These are phyloP conservation scores for Passer domesticus DNA, from an alignment of 2,113 vertebrate genomes.

Conservation along the genomic window DNA sequence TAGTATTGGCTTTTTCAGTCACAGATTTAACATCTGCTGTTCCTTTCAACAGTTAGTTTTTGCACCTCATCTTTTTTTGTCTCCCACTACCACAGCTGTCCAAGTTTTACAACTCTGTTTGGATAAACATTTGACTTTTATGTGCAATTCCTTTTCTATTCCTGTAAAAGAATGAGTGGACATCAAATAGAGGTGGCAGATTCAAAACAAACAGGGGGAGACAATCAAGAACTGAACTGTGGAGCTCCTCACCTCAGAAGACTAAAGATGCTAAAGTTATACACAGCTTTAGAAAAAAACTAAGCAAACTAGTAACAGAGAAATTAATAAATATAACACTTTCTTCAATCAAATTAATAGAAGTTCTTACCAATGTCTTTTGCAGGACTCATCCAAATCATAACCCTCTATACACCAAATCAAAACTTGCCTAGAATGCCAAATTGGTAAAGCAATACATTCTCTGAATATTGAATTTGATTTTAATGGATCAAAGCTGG, in stretches of 20 bases:
- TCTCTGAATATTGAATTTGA: not conserved
- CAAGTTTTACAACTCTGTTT: not conserved
- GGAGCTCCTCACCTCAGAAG: not conserved
- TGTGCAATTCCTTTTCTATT: not conserved
- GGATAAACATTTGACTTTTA: not conserved
- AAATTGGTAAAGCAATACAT: not conserved
- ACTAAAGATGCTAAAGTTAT: not conserved
- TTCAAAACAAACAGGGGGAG: not conserved
- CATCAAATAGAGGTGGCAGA: not conserved
- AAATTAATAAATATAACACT: not conserved
- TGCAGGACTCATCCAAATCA: not conserved
- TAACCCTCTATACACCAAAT: not conserved
- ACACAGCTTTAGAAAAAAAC: not conserved
- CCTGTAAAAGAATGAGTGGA: not conserved
- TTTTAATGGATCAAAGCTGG: not conserved
- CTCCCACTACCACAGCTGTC: not conserved
- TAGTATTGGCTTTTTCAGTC: not conserved
- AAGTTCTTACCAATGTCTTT: not conserved
- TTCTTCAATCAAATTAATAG: not conserved
- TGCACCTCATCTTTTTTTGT: not conserved
- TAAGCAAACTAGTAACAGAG: not conserved
- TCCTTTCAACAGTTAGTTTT: not conserved
- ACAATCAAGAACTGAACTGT: not conserved
- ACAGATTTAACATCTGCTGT: not conserved
- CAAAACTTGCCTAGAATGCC: not conserved